Base-by-base conservation (phyloP, 2,888 invertebrate species). In the Harmothoe impar region DNA sequence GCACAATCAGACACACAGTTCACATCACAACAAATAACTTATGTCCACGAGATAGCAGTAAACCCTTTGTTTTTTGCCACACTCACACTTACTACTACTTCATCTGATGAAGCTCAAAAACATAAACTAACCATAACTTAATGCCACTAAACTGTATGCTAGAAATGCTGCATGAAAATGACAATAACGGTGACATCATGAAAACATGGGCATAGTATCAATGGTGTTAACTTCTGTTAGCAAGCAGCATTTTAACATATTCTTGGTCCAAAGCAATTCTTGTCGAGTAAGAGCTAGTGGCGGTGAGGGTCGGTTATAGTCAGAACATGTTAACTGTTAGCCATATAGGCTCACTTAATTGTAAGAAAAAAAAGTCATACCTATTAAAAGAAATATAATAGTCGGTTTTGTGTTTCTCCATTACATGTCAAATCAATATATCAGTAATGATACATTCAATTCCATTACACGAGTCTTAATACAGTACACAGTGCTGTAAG, bases 11-110 rank as follows among this genome's bases (percentile, higher is more conserved):
- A 62, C 20, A 62, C 17, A 10, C 62, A 62, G 15, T 62, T 62
- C 62, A 62, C 62, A 20, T 20, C 62, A 62, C 62, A 62, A 62
- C 62, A 62, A n/a, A 62, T 62, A 62, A 20, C 20, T 62, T 62
- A n/a, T 62, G 43, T 43, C 10, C 10, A 62, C 62, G n/a, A 72
- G 72, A 72, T 72, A 72, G 72, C 72, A 72, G 72, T 72, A 72
- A 72, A 72, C 72, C 72, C 72, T 72, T 72, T 15, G 72, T 72
- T 72, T 43, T 43, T 43, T 29, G 31, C 25, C 29, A 72, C 72
- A 72, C 72, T 15, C 72, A 72, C 25, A 72, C 5, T 29, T 5
- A 72, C 31, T 25, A 72, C 43, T 3, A 7, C 62, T n/a, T 20
- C 62, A 62, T 5, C 62, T 62, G 62, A 62, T 15, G 23, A 5